Base-by-base conservation (phyloP, 2,888 invertebrate genomes). In the Phaonia tiefii region DNA sequence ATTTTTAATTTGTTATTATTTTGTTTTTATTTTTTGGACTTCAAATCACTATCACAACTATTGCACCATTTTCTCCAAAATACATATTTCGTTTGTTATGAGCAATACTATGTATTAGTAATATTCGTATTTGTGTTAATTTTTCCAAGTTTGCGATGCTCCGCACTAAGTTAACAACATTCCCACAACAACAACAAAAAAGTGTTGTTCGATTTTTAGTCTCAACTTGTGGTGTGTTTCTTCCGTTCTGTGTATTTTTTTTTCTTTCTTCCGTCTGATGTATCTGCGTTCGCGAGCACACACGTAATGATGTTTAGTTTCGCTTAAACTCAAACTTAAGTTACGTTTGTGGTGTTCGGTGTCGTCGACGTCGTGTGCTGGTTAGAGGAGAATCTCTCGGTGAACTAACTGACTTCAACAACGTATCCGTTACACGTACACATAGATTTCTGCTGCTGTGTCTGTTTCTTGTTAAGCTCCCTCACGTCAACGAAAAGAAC, bases 281-380 rank as follows among this genome's bases (percentile, higher is more conserved):
- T 87, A 86, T 86, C 85, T 86, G 84, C 85, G 85, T 86, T 86
- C 86, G 86, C 88, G 87, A 87, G 87, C 89, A 84, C 87, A 86
- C 87, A 87, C 86, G 84, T 85, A 88, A 86, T 89, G 87, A 88
- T 86, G 31, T 31, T 31, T 81, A 73, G 77, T 73, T 73, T 79
- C 79, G 75, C 72, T 42, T 22, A 22, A 63, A 26, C 78, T 75
- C 78, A 78, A 78, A 81, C 71, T 79, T 71, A 78, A 79, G 78
- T 79, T 83, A 79, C 76, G 83, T 82, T 75, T 56, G n/a, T n/a
- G 70, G 63, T 67, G 71, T 81, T 66, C 75, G 73, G 76, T 77
- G 60, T n/a, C n/a, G n/a, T 15, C 7, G 31, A 31, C 8, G 63
- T 42, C 22, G 63, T 5, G n/a, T 8, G 22, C 20, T 58, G 58